phyloP scores from a whole-genome alignment of 2,797 vertebrate genomes.

The Thripadectes ignobilis region DNA sequence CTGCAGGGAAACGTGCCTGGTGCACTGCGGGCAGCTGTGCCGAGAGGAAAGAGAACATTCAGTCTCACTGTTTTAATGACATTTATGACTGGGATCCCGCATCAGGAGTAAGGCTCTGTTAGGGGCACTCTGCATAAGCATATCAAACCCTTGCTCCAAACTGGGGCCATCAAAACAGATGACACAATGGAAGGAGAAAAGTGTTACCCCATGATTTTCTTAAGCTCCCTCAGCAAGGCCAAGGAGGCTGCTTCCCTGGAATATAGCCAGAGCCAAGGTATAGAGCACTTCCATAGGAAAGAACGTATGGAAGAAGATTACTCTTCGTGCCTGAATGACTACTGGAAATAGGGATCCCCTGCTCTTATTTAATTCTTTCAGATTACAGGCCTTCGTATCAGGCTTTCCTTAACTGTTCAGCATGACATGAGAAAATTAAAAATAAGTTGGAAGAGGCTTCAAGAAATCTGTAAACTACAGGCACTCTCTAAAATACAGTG shows the following conservation, averaged over 20 bases:
- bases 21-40: not conserved
- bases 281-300: not conserved
- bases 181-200: not conserved
- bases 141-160: not conserved
- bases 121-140: not conserved
- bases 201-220: not conserved
- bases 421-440: not conserved
- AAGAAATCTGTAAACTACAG: not conserved
- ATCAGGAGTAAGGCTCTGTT: not conserved
- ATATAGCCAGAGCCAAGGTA: not conserved
- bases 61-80: not conserved
- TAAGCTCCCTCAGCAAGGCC: not conserved
- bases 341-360: not conserved
- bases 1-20: not conserved
- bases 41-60: not conserved
- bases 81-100: not conserved
- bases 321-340: not conserved
- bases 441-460: not conserved
- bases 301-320: not conserved
- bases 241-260: not conserved
- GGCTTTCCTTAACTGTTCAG: not conserved
- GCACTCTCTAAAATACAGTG: not conserved
- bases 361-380: not conserved
- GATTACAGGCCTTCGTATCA: not conserved
- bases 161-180: not conserved